Evolutionary conservation across 2,888 invertebrate species (phyloP).

Genomic region (Galeopsomyia nigrocyanea): DNA sequence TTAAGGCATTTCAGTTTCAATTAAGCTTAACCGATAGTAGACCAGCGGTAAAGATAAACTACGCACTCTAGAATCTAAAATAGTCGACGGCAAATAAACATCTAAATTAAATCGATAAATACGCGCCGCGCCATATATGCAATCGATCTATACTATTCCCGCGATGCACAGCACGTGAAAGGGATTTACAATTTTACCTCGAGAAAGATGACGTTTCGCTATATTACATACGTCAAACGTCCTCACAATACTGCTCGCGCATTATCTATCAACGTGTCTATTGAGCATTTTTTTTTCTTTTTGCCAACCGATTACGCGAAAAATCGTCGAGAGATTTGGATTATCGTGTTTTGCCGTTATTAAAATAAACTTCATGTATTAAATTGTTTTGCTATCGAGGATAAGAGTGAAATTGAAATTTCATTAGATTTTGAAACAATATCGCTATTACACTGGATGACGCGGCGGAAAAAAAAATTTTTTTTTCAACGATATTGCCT

Average conservation of each 20-base stretch:
- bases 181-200: slow-evolving; percentile 24
- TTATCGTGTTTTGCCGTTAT: slow-evolving; percentile 16
- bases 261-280: slow-evolving; percentile 15
- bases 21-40: slow-evolving; percentile 19
- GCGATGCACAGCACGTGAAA: slow-evolving; percentile 20
- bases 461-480: slow-evolving; percentile 12
- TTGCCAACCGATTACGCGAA: not conserved
- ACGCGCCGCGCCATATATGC: not conserved
- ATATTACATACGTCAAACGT: slow-evolving; percentile 2
- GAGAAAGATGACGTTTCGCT: slow-evolving; percentile 7
- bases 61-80: slow-evolving; percentile 14
- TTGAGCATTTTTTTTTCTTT: slow-evolving; percentile 7
- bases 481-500: slow-evolving; percentile 5
- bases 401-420: not conserved
- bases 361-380: slow-evolving; percentile 15
- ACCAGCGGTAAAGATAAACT: slow-evolving; percentile 19
- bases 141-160: not conserved
- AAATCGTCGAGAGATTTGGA: not conserved
- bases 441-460: slow-evolving; percentile 1
- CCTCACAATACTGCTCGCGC: not conserved
- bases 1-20: slow-evolving; percentile 28
- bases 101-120: not conserved
- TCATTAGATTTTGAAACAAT: not conserved
- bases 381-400: not conserved
- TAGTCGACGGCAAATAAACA: not conserved